phyloP scores from a whole-genome alignment of 1,140 invertebrate species.

The Wasmannia auropunctata region DNA sequence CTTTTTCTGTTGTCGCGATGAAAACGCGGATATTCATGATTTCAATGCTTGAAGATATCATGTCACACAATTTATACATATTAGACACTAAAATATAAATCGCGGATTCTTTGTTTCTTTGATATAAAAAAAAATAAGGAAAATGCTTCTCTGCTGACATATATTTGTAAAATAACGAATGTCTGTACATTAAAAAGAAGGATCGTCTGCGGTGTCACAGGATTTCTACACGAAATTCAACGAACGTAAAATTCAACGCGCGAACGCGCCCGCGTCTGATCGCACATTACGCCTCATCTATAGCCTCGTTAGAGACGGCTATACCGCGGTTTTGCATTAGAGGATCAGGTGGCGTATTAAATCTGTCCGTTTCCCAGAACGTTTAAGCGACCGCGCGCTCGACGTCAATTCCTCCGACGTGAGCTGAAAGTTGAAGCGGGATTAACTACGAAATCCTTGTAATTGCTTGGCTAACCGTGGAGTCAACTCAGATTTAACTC shows the following conservation, averaged over 20 bases:
- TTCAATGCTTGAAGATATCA: background rate
- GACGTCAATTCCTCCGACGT: slow-evolving; percentile 32
- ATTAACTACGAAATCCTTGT: slow-evolving; percentile 46
- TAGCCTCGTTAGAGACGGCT: background rate
- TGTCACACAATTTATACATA: background rate
- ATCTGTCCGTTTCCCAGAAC: slow-evolving; percentile 10
- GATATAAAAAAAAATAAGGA: background rate
- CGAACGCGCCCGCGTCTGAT: background rate
- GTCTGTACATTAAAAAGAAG: background rate
- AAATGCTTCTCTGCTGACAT: background rate
- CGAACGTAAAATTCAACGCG: background rate
- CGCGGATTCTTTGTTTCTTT: background rate
- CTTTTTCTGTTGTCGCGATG: background rate
- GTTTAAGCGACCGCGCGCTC: slow-evolving; percentile 10
- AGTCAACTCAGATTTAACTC: slow-evolving; percentile 37
- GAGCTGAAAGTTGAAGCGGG: slow-evolving; percentile 41
- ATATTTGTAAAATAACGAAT: background rate
- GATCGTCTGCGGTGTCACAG: background rate
- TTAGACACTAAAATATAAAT: background rate
- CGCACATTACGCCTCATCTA: background rate
- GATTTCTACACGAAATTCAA: background rate
- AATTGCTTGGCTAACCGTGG: slow-evolving; percentile 38
- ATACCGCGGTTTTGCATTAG: slow-evolving; percentile 26
- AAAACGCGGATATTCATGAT: background rate
- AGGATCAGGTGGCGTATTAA: slow-evolving; percentile 42